Evolutionary conservation across 2,888 invertebrate species (phyloP), one percentile per base, ranked within the genome.

Genomic region (Drosophila antonietae): DNA sequence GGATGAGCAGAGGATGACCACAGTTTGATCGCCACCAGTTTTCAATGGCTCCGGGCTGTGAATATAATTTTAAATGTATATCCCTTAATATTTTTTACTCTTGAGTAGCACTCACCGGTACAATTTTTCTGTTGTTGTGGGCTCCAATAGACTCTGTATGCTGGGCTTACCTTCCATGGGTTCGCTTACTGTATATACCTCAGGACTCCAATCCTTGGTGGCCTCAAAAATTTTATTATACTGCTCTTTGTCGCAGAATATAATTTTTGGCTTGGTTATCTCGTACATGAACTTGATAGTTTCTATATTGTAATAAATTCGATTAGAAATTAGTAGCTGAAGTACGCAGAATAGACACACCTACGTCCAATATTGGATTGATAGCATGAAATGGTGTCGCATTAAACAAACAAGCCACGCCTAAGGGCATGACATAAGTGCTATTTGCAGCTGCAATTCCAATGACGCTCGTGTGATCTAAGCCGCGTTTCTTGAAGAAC

Each of bases 1-100:
- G 12, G 90, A 89, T 3, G 91, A 90, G 49, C 87, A 83, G 1
- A 90, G 33, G 41, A 91, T 90, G 5, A 73, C 78, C 4, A 80
- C 80, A 10, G 81, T 78, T 60, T 88, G 83, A 55, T 81, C 80
- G 1, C 70, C 73, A 18, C 84, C 83, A 12, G 49, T 61, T 20
- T 64, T 68, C 3, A 86, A 46, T 0, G 59, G 46, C 20, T 83
- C 81, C 5, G 81, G 81, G 20, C 81, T 81, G 33, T 0, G 28
- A 41, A 12, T 1, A 12, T 15, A 6, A 0, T 3, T 9, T 0
- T 0, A 20, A 8, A 14, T 35, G 7, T 7, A 8, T 20, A 10
- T 10, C 2, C n/a, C n/a, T 18, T 9, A 4, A 0, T 3, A 31
- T 9, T 4, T 0, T 35, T 52, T 4, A 9, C 2, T 15, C 15